A percentile compares a stretch with the other conserved stretches of the same genome.
These are phyloP conservation scores for Pygoscelis antarcticus DNA, from an alignment of 2,113 vertebrate genomes.

Conservation along the genomic window DNA sequence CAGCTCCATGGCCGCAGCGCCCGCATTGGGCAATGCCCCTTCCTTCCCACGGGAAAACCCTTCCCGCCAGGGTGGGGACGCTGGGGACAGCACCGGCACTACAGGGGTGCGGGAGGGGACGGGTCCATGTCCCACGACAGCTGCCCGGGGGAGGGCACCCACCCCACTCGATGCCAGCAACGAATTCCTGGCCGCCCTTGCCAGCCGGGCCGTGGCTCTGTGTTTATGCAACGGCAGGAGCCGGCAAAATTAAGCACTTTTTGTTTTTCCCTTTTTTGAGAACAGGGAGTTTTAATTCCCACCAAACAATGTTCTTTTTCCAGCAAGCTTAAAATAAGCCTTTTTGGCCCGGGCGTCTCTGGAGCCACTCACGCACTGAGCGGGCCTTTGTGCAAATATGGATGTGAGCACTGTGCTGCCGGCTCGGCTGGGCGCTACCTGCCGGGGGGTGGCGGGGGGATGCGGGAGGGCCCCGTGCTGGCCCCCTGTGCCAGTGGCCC, in stretches of 20 bases:
- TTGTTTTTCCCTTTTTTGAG: slow-evolving; percentile 79
- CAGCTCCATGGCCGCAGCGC: not conserved
- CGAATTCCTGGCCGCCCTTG: not conserved
- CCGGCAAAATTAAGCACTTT: slow-evolving; percentile 45
- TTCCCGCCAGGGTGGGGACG: not conserved
- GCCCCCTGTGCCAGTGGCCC: accelerated
- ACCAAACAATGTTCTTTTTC: slow-evolving; percentile 76
- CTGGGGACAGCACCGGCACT: accelerated
- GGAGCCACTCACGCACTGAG: slow-evolving; percentile 13
- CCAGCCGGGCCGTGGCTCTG: not conserved
- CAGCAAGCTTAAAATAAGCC: slow-evolving; percentile 82
- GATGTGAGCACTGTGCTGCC: slow-evolving; percentile 42
- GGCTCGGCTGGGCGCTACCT: slow-evolving; percentile 18
- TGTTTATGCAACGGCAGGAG: slow-evolving; percentile 32
- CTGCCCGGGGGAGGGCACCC: not conserved
- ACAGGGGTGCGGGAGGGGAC: accelerated
- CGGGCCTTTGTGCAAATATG: slow-evolving; percentile 83
- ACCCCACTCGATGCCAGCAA: not conserved
- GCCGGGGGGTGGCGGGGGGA: not conserved
- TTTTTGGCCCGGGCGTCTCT: slow-evolving; percentile 65
- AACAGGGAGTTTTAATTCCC: slow-evolving; percentile 72
- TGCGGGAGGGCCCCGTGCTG: not conserved
- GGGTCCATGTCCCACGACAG: not conserved
- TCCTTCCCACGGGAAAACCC: not conserved
- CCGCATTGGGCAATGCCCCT: not conserved